phyloP scores from a whole-genome alignment of 2,113 vertebrate genomes.

The Cranoglanis bouderius region DNA sequence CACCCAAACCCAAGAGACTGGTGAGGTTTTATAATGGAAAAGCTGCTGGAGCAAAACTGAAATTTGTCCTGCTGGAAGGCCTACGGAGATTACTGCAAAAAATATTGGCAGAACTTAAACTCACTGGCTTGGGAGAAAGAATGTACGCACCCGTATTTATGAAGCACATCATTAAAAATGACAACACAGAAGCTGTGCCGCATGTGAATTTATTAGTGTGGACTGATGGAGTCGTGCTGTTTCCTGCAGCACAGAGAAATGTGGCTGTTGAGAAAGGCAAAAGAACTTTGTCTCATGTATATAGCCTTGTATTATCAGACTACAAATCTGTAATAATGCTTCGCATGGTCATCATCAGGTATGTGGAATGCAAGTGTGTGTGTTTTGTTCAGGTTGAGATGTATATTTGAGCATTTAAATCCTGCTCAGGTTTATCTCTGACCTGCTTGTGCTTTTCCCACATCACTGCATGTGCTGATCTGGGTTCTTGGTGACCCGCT shows the following conservation, averaged over 20 bases:
- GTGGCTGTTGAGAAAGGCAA: background rate
- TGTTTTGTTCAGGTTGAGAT: background rate
- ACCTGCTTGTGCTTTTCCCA: background rate
- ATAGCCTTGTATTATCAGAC: background rate
- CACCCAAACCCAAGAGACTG: slow-evolving; percentile 31
- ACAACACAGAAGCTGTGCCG: slow-evolving; percentile 36
- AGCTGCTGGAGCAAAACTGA: slow-evolving; percentile 36
- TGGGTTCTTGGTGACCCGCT: slow-evolving; percentile 48
- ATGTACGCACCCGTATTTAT: slow-evolving; percentile 25
- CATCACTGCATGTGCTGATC: background rate
- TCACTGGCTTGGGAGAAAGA: slow-evolving; percentile 22
- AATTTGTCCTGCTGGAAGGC: slow-evolving; percentile 41
- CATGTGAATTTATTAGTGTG: slow-evolving; percentile 20
- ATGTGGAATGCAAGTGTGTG: background rate
- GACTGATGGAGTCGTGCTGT: slow-evolving; percentile 10
- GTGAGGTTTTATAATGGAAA: slow-evolving; percentile 38
- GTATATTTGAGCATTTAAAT: background rate
- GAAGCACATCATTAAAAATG: slow-evolving; percentile 47
- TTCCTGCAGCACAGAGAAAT: background rate
- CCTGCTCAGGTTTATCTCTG: background rate
- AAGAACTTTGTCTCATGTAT: slow-evolving; percentile 5
- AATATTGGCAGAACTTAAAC: slow-evolving; percentile 32
- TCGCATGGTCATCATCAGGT: background rate
- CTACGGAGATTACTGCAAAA: slow-evolving; percentile 13
- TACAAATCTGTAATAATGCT: background rate